Base-by-base conservation (phyloP, 1,140 invertebrate genomes). In the Zeugodacus cucurbitae region DNA sequence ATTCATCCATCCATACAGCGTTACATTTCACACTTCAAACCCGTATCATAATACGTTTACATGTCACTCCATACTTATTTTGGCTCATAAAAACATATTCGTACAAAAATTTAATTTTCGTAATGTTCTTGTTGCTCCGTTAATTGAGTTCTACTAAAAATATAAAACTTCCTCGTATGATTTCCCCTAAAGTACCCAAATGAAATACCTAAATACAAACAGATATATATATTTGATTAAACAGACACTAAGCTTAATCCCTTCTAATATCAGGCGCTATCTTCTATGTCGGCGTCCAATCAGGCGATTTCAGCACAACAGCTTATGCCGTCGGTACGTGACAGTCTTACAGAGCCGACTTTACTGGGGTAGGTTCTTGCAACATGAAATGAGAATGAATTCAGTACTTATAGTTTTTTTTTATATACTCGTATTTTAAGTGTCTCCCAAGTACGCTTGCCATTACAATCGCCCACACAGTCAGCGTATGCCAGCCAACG, bases 251-350 rank as follows among this genome's bases (percentile, higher is more conserved):
- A 86, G 8, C 8, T 5, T n/a, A 20, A 59, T 37, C 17, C 17
- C 29, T 86, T 86, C 17, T 32, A 41, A 70, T 57, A 41, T 57
- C 91, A 96, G 97, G 96, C 96, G 89, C 94, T 97, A 90, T 96
- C 94, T 90, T 96, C 96, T 88, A 94, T 97, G 93, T 94, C 95
- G 22, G 94, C 94, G 88, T 94, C 93, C 67, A 95, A 94, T 90
- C 95, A 94, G 91, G 94, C 94, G 14, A 94, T 95, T 8, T 93
- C 94, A 48, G 94, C 94, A 3, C 91, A 93, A 59, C 94, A 94
- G 32, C 91, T 96, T 0, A 90, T 96, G 90, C 95, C 95, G 29
- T 96, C 96, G 3, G 95, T 96, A 90, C 94, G 96, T 91, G 96
- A 97, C 91, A 97, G 96, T 90, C 93, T 95, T 0, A 94, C 95